A percentile compares a stretch with the other conserved stretches of the same genome.
These are phyloP conservation scores for Agonopterix arenella DNA, from an alignment of 2,888 invertebrate species.

Conservation along the genomic window DNA sequence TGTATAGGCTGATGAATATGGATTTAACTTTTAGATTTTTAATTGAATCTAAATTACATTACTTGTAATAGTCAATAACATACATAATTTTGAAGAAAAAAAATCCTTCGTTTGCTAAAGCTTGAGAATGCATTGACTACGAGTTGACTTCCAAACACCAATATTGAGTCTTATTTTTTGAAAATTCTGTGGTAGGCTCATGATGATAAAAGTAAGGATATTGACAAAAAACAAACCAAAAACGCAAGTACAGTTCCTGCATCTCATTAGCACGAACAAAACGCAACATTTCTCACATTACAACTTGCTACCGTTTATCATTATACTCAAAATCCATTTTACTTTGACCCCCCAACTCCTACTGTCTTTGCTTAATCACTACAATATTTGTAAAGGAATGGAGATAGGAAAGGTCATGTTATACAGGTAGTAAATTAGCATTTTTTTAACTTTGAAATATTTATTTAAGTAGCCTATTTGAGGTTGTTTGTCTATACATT, in stretches of 20 bases:
- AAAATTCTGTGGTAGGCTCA: no score
- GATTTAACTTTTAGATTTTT: no score
- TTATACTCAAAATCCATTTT: slow-evolving; percentile 1
- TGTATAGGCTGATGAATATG: no score
- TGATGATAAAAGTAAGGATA: no score
- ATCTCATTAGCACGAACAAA: slow-evolving; percentile 30
- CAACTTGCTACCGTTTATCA: slow-evolving; percentile 26
- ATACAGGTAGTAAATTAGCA: slow-evolving; percentile 27
- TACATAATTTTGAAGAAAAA: no score
- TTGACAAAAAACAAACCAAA: no score
- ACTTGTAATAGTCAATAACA: no score
- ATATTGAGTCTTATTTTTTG: no score
- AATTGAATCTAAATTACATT: no score
- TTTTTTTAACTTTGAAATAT: slow-evolving; percentile 49
- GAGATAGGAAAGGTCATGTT: slow-evolving; percentile 6
- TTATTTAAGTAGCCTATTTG: slow-evolving; percentile 58
- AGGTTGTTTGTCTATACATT: slow-evolving; percentile 38
- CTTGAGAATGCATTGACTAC: no score
- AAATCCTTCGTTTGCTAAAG: no score
- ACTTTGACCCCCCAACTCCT: slow-evolving; percentile 1
- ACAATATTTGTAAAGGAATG: slow-evolving; percentile 5
- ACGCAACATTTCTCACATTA: slow-evolving; percentile 23
- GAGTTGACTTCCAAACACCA: no score
- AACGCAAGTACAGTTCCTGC: slow-evolving; percentile 6
- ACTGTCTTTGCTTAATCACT: slow-evolving; percentile 3